Evolutionary conservation across 2,113 vertebrate genomes (phyloP).

Genomic region (Sapajus apella): DNA sequence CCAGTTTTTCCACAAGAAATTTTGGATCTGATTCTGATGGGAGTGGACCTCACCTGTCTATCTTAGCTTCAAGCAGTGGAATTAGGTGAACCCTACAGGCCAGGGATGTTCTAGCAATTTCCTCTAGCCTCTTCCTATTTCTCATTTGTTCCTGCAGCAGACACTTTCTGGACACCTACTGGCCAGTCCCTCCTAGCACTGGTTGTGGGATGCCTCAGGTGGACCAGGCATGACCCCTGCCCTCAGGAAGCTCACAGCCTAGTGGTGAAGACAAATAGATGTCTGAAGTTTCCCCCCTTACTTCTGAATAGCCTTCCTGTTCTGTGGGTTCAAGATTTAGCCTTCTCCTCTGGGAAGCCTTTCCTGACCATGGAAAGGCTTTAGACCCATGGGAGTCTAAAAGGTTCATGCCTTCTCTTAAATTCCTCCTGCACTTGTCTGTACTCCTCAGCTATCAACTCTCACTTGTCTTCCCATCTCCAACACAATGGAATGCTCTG

Average conservation of each 20-base stretch:
- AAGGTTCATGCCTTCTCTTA: background rate
- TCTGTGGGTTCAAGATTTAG: background rate
- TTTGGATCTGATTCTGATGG: background rate
- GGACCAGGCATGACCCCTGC: no score
- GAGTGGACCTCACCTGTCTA: background rate
- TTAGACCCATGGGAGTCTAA: background rate
- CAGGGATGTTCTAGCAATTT: background rate
- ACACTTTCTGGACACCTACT: background rate
- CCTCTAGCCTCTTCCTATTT: background rate
- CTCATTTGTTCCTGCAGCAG: background rate
- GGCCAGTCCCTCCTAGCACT: background rate
- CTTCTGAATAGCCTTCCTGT: background rate
- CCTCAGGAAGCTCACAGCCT: no score
- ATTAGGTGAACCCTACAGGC: background rate
- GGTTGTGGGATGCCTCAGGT: background rate
- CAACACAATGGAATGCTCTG: background rate
- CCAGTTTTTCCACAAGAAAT: background rate
- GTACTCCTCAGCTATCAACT: no score
- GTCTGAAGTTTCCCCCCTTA: no score
- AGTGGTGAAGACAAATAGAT: background rate
- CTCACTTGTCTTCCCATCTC: background rate
- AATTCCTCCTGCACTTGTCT: background rate
- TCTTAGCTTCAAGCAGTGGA: background rate
- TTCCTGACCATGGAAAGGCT: background rate
- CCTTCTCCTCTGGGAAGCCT: background rate